Percentiles rank a stretch among this genome's conserved stretches.
Evolutionary conservation across 2,113 vertebrate genomes (phyloP).

Genomic region (Mobula birostris): DNA sequence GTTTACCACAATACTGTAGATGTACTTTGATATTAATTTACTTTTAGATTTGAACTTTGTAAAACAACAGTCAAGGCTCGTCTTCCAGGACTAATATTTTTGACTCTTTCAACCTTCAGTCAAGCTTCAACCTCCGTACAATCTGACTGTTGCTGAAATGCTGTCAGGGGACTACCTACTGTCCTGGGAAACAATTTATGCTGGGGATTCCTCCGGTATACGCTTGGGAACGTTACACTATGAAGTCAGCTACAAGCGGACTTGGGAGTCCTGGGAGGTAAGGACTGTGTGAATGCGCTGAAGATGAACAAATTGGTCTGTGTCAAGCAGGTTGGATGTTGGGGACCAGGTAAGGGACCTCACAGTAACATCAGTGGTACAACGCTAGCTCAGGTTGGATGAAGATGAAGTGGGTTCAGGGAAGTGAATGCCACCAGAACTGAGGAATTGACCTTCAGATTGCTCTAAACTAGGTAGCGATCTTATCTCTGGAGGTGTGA

Average conservation of each 20-base stretch:
- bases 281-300: background rate
- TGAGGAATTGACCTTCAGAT: too few relatives aligned
- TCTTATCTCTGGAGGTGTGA: too few relatives aligned
- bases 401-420: too few relatives aligned
- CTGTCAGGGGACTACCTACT: background rate
- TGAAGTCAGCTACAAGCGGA: background rate
- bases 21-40: too few relatives aligned
- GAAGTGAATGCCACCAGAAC: too few relatives aligned
- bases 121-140: background rate
- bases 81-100: background rate
- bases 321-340: too few relatives aligned
- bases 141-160: background rate
- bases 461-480: too few relatives aligned
- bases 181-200: background rate
- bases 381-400: too few relatives aligned
- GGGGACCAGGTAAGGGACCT: too few relatives aligned
- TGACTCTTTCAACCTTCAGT: background rate
- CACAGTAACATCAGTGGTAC: background rate
- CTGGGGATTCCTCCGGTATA: background rate
- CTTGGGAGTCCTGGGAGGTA: background rate
- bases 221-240: background rate
- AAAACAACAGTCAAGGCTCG: background rate
- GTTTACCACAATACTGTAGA: too few relatives aligned
- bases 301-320: background rate
- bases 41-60: background rate